A percentile compares a stretch with the other conserved stretches of the same genome.
phyloP scores from a whole-genome alignment of 2,797 vertebrate genomes.

The Dendrocincla tyrannina region DNA sequence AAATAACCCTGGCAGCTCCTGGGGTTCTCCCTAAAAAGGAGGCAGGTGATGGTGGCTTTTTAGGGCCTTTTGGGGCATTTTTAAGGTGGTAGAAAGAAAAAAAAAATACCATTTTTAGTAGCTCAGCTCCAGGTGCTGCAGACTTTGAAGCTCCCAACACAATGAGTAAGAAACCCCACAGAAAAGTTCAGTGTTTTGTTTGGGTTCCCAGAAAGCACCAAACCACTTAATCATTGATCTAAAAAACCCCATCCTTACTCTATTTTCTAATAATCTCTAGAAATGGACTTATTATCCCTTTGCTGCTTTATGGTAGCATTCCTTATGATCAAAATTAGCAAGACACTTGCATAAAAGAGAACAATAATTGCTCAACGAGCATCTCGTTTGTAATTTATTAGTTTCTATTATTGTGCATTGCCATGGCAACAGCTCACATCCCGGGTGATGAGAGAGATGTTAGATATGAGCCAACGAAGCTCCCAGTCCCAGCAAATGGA shows the following conservation, averaged over 20 bases:
- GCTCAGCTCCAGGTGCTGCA: neutral
- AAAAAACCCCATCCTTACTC: slow-evolving; percentile 48
- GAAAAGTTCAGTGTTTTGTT: slow-evolving; percentile 71
- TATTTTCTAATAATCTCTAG: slow-evolving; percentile 78
- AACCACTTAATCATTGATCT: slow-evolving; percentile 76
- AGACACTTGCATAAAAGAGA: slow-evolving; percentile 86
- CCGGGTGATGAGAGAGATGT: slow-evolving; percentile 82
- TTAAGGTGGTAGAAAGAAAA: neutral
- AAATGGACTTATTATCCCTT: slow-evolving; percentile 81
- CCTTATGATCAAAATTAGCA: slow-evolving; percentile 87
- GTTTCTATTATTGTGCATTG: slow-evolving; percentile 84
- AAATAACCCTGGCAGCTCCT: neutral
- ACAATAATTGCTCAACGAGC: slow-evolving; percentile 87
- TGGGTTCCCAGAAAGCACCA: slow-evolving; percentile 67
- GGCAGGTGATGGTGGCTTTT: neutral
- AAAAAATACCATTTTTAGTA: neutral
- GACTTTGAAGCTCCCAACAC: neutral
- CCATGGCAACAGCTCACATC: slow-evolving; percentile 79
- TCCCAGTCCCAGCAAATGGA: slow-evolving; percentile 81
- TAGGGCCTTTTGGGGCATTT: neutral
- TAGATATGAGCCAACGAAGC: slow-evolving; percentile 80
- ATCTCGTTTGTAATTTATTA: slow-evolving; percentile 86
- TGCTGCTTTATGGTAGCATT: slow-evolving; percentile 80
- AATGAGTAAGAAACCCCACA: neutral
- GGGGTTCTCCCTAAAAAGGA: neutral